phyloP scores from a whole-genome alignment of 2,113 vertebrate genomes.

The Alces alces region DNA sequence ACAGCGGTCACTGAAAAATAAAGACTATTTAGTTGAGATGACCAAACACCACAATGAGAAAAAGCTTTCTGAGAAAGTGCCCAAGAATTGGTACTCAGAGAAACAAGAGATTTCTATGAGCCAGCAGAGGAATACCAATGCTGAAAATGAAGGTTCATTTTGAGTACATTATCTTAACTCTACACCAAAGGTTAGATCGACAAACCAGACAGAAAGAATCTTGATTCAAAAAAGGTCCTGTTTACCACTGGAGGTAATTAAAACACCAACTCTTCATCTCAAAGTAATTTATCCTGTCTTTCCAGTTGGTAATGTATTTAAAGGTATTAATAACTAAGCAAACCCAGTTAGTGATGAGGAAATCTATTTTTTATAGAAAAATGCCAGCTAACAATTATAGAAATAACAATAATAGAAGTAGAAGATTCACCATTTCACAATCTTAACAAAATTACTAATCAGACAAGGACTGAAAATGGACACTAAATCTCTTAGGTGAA shows the following conservation, averaged over 20 bases:
- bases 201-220: neutral
- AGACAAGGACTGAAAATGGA: neutral
- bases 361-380: neutral
- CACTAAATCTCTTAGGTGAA: neutral
- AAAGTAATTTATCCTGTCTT: neutral
- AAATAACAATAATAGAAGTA: neutral
- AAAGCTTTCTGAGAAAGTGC: neutral
- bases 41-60: neutral
- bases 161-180: neutral
- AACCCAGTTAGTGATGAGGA: neutral
- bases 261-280: neutral
- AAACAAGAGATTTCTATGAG: neutral
- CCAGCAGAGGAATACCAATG: neutral
- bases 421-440: neutral
- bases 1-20: neutral
- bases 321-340: neutral
- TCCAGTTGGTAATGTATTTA: neutral
- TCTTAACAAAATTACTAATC: neutral
- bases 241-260: neutral
- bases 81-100: neutral
- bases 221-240: neutral
- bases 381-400: neutral
- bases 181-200: neutral
- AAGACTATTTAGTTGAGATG: neutral
- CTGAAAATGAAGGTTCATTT: neutral